These are phyloP conservation scores for Andrena bucephala DNA, from an alignment of 2,888 invertebrate species.

Conservation along the genomic window DNA sequence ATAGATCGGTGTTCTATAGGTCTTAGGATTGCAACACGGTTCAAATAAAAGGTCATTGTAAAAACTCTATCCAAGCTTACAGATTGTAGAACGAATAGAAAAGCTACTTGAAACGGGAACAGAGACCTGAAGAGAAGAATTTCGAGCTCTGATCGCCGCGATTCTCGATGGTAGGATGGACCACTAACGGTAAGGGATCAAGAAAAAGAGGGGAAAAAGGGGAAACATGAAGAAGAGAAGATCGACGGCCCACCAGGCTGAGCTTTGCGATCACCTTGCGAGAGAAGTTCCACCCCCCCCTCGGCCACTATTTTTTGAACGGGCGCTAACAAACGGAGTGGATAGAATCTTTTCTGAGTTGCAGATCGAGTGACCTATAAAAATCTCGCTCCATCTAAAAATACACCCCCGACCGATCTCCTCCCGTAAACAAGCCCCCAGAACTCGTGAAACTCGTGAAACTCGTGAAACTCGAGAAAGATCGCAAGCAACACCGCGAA, in stretches of 20 bases:
- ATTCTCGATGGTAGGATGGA: slow-evolving; percentile 35
- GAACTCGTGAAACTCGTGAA: slow-evolving; percentile 16
- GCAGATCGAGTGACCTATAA: slow-evolving; percentile 1
- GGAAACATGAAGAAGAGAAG: slow-evolving; percentile 39
- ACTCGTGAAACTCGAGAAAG: slow-evolving; percentile 15
- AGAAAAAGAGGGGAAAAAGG: slow-evolving; percentile 36
- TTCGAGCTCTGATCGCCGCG: slow-evolving; percentile 53
- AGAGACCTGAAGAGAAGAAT: slow-evolving; percentile 34
- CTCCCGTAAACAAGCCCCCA: background rate
- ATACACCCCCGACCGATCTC: background rate
- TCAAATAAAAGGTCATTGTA: background rate
- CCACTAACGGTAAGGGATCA: slow-evolving; percentile 53
- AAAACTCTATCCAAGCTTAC: slow-evolving; percentile 1
- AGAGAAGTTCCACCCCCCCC: slow-evolving; percentile 33
- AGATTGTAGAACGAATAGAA: slow-evolving; percentile 1
- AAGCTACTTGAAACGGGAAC: background rate
- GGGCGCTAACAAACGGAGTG: slow-evolving; percentile 40
- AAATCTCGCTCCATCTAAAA: background rate
- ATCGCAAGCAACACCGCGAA: background rate
- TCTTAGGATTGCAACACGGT: background rate
- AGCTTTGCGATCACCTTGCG: slow-evolving; percentile 55
- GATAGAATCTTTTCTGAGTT: slow-evolving; percentile 4
- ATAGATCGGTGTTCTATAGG: no score
- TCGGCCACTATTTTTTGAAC: slow-evolving; percentile 42
- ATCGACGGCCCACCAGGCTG: slow-evolving; percentile 34